phyloP scores from a whole-genome alignment of 1,140 invertebrate genomes.

The Pseudomyrmex flavicornis region DNA sequence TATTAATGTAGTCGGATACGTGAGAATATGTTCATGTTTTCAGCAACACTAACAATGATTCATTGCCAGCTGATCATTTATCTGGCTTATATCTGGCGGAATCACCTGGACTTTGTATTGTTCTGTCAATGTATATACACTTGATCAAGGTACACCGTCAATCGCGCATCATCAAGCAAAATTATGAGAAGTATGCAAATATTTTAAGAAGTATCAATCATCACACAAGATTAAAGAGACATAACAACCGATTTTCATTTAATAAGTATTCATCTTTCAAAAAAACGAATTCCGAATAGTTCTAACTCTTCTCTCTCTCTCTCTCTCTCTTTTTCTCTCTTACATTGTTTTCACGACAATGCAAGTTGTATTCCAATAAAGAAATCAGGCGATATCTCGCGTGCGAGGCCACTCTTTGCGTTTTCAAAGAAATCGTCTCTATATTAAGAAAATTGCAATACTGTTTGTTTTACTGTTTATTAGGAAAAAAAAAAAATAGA shows the following conservation, averaged over 20 bases:
- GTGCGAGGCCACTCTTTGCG: constrained; percentile 8
- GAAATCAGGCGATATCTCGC: constrained; percentile 22
- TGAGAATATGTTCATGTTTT: background rate
- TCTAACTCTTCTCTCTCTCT: too few relatives aligned
- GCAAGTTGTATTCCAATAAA: background rate
- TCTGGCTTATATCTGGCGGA: background rate
- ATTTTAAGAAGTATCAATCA: background rate
- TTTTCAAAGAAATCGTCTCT: constrained; percentile 54
- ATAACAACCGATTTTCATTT: too few relatives aligned
- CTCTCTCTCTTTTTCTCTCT: too few relatives aligned
- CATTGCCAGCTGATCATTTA: constrained; percentile 20
- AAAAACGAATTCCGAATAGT: too few relatives aligned
- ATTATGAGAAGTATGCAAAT: background rate
- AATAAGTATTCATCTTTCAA: background rate
- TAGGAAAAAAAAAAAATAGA: background rate
- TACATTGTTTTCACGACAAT: background rate
- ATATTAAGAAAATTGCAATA: constrained; percentile 62
- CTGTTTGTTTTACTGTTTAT: background rate
- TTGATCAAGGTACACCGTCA: constrained; percentile 44
- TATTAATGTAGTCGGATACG: background rate
- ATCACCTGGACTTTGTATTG: constrained; percentile 42
- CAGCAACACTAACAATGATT: constrained; percentile 29
- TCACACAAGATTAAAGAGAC: background rate
- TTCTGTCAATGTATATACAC: background rate
- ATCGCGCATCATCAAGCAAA: background rate